These are phyloP conservation scores for Fulica atra DNA, from an alignment of 2,113 vertebrate species.

Conservation along the genomic window DNA sequence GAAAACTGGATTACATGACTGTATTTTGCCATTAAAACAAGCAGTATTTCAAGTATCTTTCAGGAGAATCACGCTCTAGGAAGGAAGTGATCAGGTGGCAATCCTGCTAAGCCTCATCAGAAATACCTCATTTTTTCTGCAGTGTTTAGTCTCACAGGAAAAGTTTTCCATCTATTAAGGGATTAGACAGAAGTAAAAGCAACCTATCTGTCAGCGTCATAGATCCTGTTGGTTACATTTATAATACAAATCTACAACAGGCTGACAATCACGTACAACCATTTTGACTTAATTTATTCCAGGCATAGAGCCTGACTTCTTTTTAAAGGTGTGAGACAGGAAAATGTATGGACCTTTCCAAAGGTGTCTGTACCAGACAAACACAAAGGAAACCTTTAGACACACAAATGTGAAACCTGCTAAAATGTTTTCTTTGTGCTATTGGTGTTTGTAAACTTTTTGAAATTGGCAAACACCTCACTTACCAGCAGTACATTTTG, in stretches of 20 bases:
- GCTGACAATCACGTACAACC: not conserved
- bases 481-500: not conserved
- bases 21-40: not conserved
- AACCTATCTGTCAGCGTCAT: not conserved
- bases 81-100: not conserved
- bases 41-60: not conserved
- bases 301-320: not conserved
- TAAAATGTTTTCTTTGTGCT: too few species aligned
- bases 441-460: not conserved
- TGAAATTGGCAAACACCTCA: not conserved
- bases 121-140: not conserved
- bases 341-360: not conserved
- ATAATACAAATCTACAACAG: not conserved
- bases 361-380: not conserved
- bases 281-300: not conserved
- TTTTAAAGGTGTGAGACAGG: not conserved
- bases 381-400: not conserved
- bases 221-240: not conserved
- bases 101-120: not conserved
- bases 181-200: not conserved
- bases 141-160: not conserved
- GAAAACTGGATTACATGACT: not conserved
- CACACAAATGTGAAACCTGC: not conserved
- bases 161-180: not conserved
- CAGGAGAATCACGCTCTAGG: not conserved